Percentiles rank a stretch among this genome's conserved stretches.
Evolutionary conservation across 2,888 invertebrate genomes (phyloP).

Genomic region (Barypeithes pellucidus): DNA sequence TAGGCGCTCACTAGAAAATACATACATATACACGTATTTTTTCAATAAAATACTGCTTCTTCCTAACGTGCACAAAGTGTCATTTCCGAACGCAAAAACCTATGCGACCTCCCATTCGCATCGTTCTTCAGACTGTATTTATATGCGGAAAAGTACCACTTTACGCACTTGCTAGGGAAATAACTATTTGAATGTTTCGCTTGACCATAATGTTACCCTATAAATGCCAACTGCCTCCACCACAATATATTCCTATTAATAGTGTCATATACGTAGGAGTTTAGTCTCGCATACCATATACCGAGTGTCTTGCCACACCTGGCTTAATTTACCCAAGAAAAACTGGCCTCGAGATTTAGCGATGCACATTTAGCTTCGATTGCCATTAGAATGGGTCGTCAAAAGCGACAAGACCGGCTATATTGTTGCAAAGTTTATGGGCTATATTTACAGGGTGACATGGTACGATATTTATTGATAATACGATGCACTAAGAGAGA

Average conservation of each 20-base stretch:
- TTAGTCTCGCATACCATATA: neutral
- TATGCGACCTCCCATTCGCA: too few species aligned
- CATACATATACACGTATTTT: too few species aligned
- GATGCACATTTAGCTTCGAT: neutral
- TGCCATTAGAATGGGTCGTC: slow-evolving; percentile 19
- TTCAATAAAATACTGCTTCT: too few species aligned
- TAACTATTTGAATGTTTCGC: too few species aligned
- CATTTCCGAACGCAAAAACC: too few species aligned
- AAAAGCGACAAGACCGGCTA: slow-evolving; percentile 19
- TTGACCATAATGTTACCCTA: neutral
- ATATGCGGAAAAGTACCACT: too few species aligned
- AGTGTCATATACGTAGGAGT: slow-evolving; percentile 19
- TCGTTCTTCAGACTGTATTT: too few species aligned
- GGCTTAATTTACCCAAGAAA: slow-evolving; percentile 13
- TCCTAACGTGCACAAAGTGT: too few species aligned
- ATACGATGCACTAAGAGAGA: too few species aligned
- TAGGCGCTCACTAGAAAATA: too few species aligned
- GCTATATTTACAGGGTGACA: neutral
- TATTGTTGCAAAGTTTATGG: slow-evolving; percentile 11
- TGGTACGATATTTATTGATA: neutral
- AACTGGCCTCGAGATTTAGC: slow-evolving; percentile 7
- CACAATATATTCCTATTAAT: slow-evolving; percentile 5
- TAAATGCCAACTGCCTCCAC: neutral
- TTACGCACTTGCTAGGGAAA: too few species aligned
- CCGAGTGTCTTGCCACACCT: slow-evolving; percentile 15